Evolutionary conservation across 2,113 vertebrate genomes (phyloP).

Genomic region (Syngnathus floridae): DNA sequence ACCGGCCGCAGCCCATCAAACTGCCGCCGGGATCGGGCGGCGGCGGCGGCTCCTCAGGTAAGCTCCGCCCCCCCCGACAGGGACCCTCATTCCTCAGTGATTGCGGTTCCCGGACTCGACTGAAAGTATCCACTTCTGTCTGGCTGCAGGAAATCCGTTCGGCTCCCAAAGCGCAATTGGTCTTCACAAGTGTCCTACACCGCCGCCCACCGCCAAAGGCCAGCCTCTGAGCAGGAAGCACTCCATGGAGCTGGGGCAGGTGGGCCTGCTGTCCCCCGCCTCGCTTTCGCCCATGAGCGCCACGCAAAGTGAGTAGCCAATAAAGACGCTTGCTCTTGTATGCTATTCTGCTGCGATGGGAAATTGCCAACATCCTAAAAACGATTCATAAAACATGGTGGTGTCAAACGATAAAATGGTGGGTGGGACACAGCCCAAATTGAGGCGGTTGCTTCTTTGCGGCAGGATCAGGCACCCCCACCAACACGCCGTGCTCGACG

Average conservation of each 20-base stretch:
- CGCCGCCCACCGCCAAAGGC: constrained; percentile 85
- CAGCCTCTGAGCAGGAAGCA: constrained; percentile 89
- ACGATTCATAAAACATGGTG: no score
- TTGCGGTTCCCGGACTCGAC: no score
- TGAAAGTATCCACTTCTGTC: constrained; percentile 2
- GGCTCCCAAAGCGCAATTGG: constrained; percentile 83
- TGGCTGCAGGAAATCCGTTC: constrained; percentile 71
- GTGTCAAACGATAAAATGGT: no score
- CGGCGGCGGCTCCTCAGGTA: constrained; percentile 92
- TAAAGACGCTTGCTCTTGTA: neutral
- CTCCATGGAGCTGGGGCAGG: constrained; percentile 86
- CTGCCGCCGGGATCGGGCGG: constrained; percentile 85
- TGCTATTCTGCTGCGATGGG: neutral
- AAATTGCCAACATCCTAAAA: no score
- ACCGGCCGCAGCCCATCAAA: constrained; percentile 94
- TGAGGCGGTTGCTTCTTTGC: neutral
- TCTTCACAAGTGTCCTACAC: constrained; percentile 93
- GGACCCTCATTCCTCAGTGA: no score
- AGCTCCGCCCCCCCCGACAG: neutral
- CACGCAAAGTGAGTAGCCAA: constrained; percentile 87
- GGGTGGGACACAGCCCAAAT: no score
- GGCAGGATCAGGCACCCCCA: constrained; percentile 95
- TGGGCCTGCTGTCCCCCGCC: constrained; percentile 87
- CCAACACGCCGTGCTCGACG: constrained; percentile 90
- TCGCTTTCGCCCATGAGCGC: constrained; percentile 88